These are phyloP conservation scores for Ecdyonurus torrentis DNA, from an alignment of 2,888 invertebrate genomes.

Conservation along the genomic window DNA sequence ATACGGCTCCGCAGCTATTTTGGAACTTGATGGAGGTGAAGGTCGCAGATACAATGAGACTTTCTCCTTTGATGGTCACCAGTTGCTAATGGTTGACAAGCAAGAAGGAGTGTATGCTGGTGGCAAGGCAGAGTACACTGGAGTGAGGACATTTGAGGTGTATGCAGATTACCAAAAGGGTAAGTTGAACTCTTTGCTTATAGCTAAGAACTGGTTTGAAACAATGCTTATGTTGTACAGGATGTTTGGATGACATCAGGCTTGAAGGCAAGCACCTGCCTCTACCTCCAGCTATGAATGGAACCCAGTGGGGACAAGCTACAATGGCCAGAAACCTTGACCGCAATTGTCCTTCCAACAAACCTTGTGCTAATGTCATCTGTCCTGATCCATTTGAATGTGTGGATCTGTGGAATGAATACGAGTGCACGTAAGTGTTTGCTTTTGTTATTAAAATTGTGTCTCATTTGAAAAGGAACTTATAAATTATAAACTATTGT, in stretches of 20 bases:
- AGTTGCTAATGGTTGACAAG: conserved; percentile 81
- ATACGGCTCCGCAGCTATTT: conserved; percentile 80
- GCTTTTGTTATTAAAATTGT: neutral
- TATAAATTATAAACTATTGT: neutral
- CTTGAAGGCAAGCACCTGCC: conserved; percentile 91
- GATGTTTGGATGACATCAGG: conserved; percentile 68
- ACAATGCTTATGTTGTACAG: no score
- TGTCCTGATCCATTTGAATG: conserved; percentile 90
- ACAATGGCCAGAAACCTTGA: conserved; percentile 86
- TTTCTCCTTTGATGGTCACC: conserved; percentile 77
- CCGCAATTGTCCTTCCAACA: conserved; percentile 84
- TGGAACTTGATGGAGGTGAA: conserved; percentile 90
- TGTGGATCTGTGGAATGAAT: conserved; percentile 94
- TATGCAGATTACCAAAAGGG: conserved; percentile 91
- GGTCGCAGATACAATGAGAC: conserved; percentile 86
- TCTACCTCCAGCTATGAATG: conserved; percentile 84
- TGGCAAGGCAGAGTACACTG: conserved; percentile 89
- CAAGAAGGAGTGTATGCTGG: conserved; percentile 93
- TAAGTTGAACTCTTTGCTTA: conserved; percentile 21
- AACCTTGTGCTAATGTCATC: conserved; percentile 86
- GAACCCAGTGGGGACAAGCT: conserved; percentile 90
- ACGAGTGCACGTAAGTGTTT: conserved; percentile 89
- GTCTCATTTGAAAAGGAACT: neutral
- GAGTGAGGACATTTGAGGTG: conserved; percentile 83
- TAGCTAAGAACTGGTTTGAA: conserved; percentile 12